phyloP scores from a whole-genome alignment of 2,888 invertebrate species.

The Cataglyphis cursor region DNA sequence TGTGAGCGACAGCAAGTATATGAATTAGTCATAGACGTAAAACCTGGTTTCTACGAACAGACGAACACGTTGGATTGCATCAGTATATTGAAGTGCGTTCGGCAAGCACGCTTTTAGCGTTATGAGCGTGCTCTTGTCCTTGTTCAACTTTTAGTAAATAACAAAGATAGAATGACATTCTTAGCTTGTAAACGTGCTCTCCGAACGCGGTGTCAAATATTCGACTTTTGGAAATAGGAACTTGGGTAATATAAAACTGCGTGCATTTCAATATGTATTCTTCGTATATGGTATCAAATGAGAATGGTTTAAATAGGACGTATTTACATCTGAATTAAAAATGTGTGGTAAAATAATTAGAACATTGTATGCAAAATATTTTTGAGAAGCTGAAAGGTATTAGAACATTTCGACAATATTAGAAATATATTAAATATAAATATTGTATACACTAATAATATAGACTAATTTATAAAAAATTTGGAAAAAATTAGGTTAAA shows the following conservation, averaged over 20 bases:
- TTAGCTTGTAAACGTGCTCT: no score
- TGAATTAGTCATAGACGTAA: not conserved
- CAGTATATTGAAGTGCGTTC: not conserved
- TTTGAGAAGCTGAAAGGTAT: not conserved
- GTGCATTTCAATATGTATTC: not conserved
- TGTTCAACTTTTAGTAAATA: no score
- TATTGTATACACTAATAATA: not conserved
- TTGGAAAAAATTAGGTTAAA: no score
- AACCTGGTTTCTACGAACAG: not conserved
- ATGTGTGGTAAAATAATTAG: not conserved
- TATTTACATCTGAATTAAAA: not conserved
- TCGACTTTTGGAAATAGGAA: not conserved
- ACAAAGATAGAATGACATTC: no score
- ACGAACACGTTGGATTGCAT: slow-evolving; percentile 19
- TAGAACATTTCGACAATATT: not conserved
- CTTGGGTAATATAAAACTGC: not conserved
- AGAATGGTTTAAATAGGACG: no score
- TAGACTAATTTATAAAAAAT: not conserved
- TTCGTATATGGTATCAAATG: not conserved
- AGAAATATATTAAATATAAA: slow-evolving; percentile 10
- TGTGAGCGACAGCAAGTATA: slow-evolving; percentile 77
- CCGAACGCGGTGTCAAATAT: not conserved
- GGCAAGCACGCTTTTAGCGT: no score
- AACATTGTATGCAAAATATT: not conserved
- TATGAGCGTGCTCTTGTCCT: no score